phyloP scores from a whole-genome alignment of 2,797 vertebrate species.

The Dendrocincla tyrannina region DNA sequence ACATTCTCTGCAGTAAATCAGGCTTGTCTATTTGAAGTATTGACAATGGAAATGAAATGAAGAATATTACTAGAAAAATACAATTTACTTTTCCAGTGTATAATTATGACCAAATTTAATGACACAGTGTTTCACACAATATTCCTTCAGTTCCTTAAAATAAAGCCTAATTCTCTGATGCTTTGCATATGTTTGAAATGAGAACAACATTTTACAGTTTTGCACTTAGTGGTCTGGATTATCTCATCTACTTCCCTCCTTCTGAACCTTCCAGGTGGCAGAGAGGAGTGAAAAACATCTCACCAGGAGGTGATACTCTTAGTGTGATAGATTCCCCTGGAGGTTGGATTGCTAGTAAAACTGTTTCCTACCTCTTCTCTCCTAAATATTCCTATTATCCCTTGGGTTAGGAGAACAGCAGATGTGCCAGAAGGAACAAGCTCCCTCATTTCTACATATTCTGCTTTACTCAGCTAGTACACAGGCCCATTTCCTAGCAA shows the following conservation, averaged over 20 bases:
- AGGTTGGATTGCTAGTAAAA: not conserved
- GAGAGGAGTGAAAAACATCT: not conserved
- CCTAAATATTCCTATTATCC: not conserved
- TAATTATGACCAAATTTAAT: constrained; percentile 28
- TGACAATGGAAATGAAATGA: constrained; percentile 55
- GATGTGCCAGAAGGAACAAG: not conserved
- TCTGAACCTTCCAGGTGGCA: not conserved
- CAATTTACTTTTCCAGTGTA: constrained; percentile 38
- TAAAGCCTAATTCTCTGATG: not conserved
- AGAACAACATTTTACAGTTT: not conserved
- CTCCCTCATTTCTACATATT: not conserved
- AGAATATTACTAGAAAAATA: constrained; percentile 35
- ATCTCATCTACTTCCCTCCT: not conserved
- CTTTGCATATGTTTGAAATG: not conserved
- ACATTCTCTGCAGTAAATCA: constrained; percentile 21
- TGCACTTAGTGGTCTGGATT: not conserved
- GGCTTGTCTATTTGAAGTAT: constrained; percentile 21
- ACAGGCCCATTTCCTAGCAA: not conserved
- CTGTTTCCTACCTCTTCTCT: not conserved
- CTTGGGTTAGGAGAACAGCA: not conserved
- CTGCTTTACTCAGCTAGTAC: not conserved
- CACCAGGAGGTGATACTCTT: not conserved
- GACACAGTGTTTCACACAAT: not conserved
- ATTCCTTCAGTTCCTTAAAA: constrained; percentile 23
- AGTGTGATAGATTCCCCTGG: not conserved